Evolutionary conservation across 1,140 invertebrate species (phyloP), one percentile per base, ranked within the genome.

Genomic region (Gryon sp.): DNA sequence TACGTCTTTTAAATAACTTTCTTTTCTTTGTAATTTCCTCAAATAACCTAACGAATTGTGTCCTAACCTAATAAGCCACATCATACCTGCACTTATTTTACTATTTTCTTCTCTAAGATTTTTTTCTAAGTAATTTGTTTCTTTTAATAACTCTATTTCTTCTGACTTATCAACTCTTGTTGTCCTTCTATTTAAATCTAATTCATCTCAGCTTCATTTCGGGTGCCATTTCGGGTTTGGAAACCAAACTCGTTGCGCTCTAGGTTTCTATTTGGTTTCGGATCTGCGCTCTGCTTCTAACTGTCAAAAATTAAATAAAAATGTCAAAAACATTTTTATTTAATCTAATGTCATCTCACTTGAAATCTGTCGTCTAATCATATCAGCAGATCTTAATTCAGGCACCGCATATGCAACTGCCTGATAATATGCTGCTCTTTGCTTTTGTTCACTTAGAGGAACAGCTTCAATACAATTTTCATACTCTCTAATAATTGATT

Each of bases 401-500:
- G 59, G 45, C 5, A 50, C 12, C 9, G 15, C 11, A 3, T 8
- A 2, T n/a, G 53, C 24, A n/a, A 73, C 69, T 0, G 68, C 69
- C 18, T 62, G 38, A 50, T 73, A 65, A 18, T 52, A 65, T 2
- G 48, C 38, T 11, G 20, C 30, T 19, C 38, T 22, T 19, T 40
- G 52, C 3, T 65, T 26, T 4, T 9, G 1, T 8, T 65, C 60
- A 0, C 24, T 43, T 9, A 65, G 14, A 6, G 22, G 15, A 3
- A 15, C 19, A n/a, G 30, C 34, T 4, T 5, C n/a, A 7, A 19
- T 24, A 16, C 36, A 36, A 22, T 18, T 53, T 16, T 52, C 60
- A 22, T 77, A 63, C 28, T 75, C 53, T 72, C 70, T 62, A 40
- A 79, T 55, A 18, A 81, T 74, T 11, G 8, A 7, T 12, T 78